Conservation (phyloP, 2,113 vertebrate species). For the Triplophysa siluroides region DNA sequence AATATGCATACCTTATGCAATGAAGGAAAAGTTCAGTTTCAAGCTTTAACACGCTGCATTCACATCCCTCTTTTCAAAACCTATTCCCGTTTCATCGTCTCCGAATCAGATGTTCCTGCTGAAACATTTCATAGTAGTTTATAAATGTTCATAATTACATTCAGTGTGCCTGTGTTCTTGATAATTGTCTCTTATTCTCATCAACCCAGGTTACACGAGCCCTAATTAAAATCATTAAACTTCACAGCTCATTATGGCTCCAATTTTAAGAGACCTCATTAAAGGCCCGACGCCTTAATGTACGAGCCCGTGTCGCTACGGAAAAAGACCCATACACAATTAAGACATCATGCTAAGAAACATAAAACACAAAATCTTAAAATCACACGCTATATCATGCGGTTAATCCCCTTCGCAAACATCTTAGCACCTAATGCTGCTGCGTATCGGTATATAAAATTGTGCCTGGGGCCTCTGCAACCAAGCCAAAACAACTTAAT, state of each 20-base stretch:
- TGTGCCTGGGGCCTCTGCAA: slow-evolving; percentile 80
- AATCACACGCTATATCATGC: slow-evolving; percentile 40
- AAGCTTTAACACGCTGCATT: background rate
- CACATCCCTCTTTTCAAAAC: too few species aligned
- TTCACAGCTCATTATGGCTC: slow-evolving; percentile 39
- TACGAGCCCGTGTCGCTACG: background rate
- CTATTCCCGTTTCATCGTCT: background rate
- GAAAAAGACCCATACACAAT: background rate
- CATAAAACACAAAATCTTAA: slow-evolving; percentile 34
- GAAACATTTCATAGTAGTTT: background rate
- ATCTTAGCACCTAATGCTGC: slow-evolving; percentile 60
- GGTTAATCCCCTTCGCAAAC: slow-evolving; percentile 34
- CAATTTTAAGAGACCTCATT: slow-evolving; percentile 20
- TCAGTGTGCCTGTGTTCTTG: background rate
- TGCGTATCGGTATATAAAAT: slow-evolving; percentile 66
- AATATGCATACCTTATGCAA: background rate
- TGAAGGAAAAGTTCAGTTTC: background rate
- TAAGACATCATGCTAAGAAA: slow-evolving; percentile 8
- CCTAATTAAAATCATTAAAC: slow-evolving; percentile 46
- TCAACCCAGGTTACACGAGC: slow-evolving; percentile 38
- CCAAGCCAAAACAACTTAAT: slow-evolving; percentile 91
- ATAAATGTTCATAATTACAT: slow-evolving; percentile 20
- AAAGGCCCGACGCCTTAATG: background rate
- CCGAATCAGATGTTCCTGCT: background rate
- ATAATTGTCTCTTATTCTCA: slow-evolving; percentile 19